Evolutionary conservation across 2,888 invertebrate genomes (phyloP).

Genomic region (Cryptus viduatorius): DNA sequence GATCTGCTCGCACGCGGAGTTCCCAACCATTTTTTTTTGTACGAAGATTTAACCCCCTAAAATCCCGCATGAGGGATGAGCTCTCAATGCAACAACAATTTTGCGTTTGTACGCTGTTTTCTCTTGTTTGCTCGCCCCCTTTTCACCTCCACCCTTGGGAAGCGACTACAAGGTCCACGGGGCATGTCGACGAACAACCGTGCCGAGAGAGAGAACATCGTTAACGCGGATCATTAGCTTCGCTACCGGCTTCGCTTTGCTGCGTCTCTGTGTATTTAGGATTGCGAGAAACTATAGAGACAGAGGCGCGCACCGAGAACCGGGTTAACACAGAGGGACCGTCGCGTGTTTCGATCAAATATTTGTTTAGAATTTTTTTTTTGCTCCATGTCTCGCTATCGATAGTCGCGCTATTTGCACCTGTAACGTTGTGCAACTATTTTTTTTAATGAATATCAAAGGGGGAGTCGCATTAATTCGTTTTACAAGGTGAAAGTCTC

Average conservation of each 20-base stretch:
- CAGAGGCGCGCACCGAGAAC: not conserved
- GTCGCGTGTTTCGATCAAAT: conserved; percentile 13
- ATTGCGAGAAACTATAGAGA: conserved; percentile 46
- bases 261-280: conserved; percentile 46
- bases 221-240: conserved; percentile 67
- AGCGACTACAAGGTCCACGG: conserved; percentile 18
- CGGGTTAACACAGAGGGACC: not conserved
- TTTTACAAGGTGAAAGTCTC: too few relatives aligned
- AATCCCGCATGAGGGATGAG: conserved; percentile 27
- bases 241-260: conserved; percentile 33
- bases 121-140: not conserved
- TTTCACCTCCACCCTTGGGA: conserved; percentile 8
- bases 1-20: too few relatives aligned
- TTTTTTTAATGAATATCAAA: too few relatives aligned
- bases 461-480: not conserved
- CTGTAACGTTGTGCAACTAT: not conserved
- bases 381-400: not conserved
- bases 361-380: conserved; percentile 17
- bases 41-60: not conserved
- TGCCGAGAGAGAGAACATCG: conserved; percentile 56
- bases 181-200: conserved; percentile 8
- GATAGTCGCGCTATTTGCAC: not conserved
- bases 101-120: conserved; percentile 11
- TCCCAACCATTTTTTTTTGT: not conserved
- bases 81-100: conserved; percentile 40